A percentile compares a stretch with the other conserved stretches of the same genome.
These are phyloP conservation scores for Nasua narica DNA, from an alignment of 2,797 vertebrate genomes.

Conservation along the genomic window DNA sequence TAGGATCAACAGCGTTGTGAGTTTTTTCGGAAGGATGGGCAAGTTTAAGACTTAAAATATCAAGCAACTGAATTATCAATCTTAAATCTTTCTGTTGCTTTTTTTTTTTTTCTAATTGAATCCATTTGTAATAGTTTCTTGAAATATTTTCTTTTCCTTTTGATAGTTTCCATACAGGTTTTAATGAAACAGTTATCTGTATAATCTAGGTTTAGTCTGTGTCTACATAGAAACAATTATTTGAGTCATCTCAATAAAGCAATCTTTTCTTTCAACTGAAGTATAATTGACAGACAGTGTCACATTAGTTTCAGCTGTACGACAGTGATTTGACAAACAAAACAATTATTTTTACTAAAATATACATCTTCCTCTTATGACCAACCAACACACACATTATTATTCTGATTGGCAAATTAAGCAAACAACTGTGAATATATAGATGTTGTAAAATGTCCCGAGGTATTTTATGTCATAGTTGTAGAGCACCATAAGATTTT, in stretches of 20 bases:
- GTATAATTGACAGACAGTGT: background rate
- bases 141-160: background rate
- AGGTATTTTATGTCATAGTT: background rate
- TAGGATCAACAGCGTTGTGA: background rate
- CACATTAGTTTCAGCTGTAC: background rate
- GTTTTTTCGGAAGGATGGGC: background rate
- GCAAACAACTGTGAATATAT: background rate
- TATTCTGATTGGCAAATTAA: background rate
- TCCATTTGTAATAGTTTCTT: background rate
- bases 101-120: background rate
- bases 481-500: background rate
- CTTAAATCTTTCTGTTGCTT: background rate
- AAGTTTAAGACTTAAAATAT: background rate
- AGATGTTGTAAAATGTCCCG: background rate
- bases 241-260: background rate
- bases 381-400: background rate
- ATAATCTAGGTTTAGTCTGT: background rate
- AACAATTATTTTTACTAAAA: conserved; percentile 36
- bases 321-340: background rate
- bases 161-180: background rate
- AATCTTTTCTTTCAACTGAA: background rate
- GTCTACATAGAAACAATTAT: background rate
- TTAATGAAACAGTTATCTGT: background rate
- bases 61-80: background rate
- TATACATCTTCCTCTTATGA: background rate